phyloP scores from a whole-genome alignment of 2,888 invertebrate species.

The Panzeria rudis region DNA sequence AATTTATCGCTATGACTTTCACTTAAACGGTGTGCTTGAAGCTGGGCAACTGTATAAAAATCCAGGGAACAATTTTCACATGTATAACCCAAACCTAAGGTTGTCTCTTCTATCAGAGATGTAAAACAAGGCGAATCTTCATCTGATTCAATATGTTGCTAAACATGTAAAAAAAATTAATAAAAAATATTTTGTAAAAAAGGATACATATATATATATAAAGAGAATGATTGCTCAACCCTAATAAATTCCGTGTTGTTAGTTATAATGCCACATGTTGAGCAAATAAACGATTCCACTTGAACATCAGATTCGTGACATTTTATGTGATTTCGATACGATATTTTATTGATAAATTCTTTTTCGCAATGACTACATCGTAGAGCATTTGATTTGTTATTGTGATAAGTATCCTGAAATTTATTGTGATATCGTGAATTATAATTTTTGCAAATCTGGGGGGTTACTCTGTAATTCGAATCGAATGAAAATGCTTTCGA shows the following conservation, averaged over 20 bases:
- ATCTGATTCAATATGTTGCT: constrained; percentile 67
- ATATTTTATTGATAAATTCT: constrained; percentile 76
- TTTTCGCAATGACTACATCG: constrained; percentile 78
- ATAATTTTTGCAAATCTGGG: no score
- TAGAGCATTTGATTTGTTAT: constrained; percentile 59
- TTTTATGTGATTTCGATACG: constrained; percentile 78
- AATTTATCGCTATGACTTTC: constrained; percentile 76
- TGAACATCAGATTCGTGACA: constrained; percentile 77
- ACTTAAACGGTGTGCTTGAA: constrained; percentile 78
- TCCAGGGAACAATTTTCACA: constrained; percentile 81
- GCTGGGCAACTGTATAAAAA: constrained; percentile 75
- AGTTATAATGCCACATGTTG: constrained; percentile 78
- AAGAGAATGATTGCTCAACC: constrained; percentile 66
- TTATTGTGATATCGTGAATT: background rate
- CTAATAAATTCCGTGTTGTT: constrained; percentile 72
- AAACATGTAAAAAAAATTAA: background rate
- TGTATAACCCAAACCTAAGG: constrained; percentile 75
- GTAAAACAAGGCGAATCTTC: constrained; percentile 63
- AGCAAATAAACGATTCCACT: constrained; percentile 75
- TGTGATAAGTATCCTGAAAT: constrained; percentile 51
- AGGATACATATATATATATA: background rate
- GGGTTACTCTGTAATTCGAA: no score
- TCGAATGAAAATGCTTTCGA: no score
- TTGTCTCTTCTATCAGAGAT: constrained; percentile 70
- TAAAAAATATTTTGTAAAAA: background rate